Evolutionary conservation across 2,113 vertebrate species (phyloP).

Genomic region (Sterrhoptilus dennistouni): DNA sequence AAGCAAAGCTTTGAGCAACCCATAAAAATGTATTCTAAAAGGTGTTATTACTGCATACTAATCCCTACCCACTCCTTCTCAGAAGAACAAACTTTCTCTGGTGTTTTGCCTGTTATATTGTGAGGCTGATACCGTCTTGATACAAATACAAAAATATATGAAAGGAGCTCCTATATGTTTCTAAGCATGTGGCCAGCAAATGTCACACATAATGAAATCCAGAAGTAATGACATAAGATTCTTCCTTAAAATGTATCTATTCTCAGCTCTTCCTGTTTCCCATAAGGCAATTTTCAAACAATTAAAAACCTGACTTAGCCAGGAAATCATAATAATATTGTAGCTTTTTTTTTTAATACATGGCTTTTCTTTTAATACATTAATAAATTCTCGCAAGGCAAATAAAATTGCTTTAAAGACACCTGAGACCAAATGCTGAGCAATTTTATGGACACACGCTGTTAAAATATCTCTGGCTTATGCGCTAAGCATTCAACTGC

Average conservation of each 20-base stretch:
- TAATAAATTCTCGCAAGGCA: neutral
- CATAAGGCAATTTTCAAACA: neutral
- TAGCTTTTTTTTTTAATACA: neutral
- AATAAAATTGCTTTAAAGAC: neutral
- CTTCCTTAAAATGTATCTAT: neutral
- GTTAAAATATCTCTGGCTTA: neutral
- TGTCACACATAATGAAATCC: neutral
- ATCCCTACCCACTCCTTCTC: neutral
- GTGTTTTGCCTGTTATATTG: neutral
- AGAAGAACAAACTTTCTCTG: neutral
- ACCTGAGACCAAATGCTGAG: neutral
- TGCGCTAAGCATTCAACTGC: neutral
- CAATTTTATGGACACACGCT: neutral
- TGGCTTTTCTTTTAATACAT: no score
- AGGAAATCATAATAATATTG: neutral
- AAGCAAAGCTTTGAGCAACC: neutral
- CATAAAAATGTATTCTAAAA: neutral
- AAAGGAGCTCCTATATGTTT: neutral
- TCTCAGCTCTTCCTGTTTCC: neutral
- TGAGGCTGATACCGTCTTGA: neutral
- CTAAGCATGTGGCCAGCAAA: neutral
- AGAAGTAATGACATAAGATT: neutral
- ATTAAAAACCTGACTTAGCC: neutral
- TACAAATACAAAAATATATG: neutral
- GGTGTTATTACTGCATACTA: neutral